Evolutionary conservation across 2,113 vertebrate genomes (phyloP), one percentile per base, ranked within the genome.

Genomic region (Nothocercus julius): DNA sequence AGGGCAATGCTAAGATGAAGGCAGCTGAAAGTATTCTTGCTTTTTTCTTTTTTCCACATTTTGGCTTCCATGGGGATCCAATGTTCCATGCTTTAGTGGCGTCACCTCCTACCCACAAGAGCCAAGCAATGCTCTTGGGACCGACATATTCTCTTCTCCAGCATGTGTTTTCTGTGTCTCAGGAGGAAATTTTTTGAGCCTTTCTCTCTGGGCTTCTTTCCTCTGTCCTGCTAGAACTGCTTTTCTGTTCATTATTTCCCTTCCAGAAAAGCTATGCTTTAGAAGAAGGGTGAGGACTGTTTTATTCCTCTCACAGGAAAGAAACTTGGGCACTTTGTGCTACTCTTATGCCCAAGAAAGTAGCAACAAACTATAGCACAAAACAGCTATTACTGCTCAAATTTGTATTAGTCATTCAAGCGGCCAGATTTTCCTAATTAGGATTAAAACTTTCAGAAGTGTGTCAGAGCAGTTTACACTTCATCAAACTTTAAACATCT

Each of bases 231-330:
- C 34, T 90, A 90, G 83, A 88, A 88, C 34, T 90, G 20, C 69
- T 92, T 94, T 95, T 89, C 88, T 92, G 66, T 82, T 94, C 90
- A 82, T 88, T 68, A 89, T 88, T 92, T 90, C 69, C 66, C 69
- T 84, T 94, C 85, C 88, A 96, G 81, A 93, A 90, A 92, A 94
- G 54, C 59, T 76, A 24, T 94, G 88, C 49, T 93, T 96, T 96
- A 93, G 83, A 83, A 89, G 69, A 69, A 90, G 95, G 90, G 88
- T 88, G 83, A 80, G 21, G 81, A 69, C 74, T 89, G 87, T 93
- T 95, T 84, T 90, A 96, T 86, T 96, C 94, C 75, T 62, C 85
- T 93, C 85, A 73, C 76, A 94, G 85, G 86, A 93, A 86, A 77
- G 40, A 88, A 59, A 19, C 70, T 78, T 81, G 49, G 49, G 62